A percentile compares a stretch with the other conserved stretches of the same genome.
Evolutionary conservation across 2,113 vertebrate genomes (phyloP).

Genomic region (Galbula dea): DNA sequence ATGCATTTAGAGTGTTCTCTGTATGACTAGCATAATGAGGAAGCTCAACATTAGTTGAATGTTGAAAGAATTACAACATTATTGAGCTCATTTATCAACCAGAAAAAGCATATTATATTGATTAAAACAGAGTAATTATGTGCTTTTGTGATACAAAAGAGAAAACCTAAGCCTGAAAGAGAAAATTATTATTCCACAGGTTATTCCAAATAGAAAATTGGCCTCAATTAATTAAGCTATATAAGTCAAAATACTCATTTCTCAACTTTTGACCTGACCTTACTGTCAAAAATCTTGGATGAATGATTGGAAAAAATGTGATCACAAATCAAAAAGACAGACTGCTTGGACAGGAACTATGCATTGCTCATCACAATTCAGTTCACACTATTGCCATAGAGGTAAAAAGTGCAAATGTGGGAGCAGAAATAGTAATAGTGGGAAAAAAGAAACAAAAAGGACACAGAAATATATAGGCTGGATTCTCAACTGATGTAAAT

Average conservation of each 20-base stretch:
- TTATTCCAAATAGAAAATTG: constrained; percentile 10
- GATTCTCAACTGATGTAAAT: not conserved
- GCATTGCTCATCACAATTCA: not conserved
- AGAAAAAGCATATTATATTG: constrained; percentile 12
- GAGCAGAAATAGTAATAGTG: not conserved
- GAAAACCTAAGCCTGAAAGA: not conserved
- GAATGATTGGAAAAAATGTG: not conserved
- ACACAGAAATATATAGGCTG: not conserved
- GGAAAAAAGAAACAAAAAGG: not conserved
- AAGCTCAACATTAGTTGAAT: not conserved
- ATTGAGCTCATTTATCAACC: not conserved
- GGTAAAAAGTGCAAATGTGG: not conserved
- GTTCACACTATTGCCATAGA: not conserved
- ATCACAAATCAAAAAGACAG: not conserved
- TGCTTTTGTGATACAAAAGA: not conserved
- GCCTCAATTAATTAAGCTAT: not conserved
- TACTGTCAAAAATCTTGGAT: not conserved
- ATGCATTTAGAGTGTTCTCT: not conserved
- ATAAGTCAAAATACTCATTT: not conserved
- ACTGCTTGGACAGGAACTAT: not conserved
- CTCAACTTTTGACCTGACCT: constrained; percentile 27
- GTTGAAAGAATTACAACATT: constrained; percentile 28
- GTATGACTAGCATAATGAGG: not conserved
- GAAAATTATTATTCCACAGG: constrained; percentile 8
- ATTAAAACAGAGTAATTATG: not conserved